phyloP scores from a whole-genome alignment of 92 coral and sea anemone species.

The Epizoanthus stellaris region DNA sequence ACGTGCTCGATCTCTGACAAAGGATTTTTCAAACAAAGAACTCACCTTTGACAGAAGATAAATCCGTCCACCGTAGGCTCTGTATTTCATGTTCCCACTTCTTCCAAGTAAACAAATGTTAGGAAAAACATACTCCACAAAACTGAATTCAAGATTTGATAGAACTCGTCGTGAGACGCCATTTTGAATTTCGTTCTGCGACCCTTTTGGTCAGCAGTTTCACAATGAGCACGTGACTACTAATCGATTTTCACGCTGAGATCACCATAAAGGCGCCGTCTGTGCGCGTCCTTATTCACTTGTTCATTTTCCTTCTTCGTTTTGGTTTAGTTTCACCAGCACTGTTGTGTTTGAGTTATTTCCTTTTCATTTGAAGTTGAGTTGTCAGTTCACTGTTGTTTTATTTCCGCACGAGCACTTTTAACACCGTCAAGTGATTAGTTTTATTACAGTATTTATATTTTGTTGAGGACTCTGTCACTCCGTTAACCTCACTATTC shows the following conservation, averaged over 20 bases:
- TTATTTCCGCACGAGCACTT: background rate
- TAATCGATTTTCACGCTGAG: background rate
- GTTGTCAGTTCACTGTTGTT: background rate
- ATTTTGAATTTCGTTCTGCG: background rate
- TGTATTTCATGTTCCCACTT: background rate
- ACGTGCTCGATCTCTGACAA: slow-evolving; percentile 9
- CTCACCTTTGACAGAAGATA: slow-evolving; percentile 12
- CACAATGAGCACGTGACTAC: background rate
- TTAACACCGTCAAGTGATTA: background rate
- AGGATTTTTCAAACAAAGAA: slow-evolving; percentile 4
- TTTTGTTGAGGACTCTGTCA: background rate
- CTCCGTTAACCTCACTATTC: background rate
- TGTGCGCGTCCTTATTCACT: background rate
- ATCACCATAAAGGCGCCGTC: background rate
- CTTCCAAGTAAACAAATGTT: background rate
- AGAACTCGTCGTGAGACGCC: background rate
- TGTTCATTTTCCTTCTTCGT: too few species aligned
- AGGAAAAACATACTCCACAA: background rate
- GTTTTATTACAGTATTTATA: background rate
- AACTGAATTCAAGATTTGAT: background rate
- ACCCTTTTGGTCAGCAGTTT: slow-evolving; percentile 27
- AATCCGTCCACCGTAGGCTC: slow-evolving; percentile 15
- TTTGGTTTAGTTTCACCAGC: background rate
- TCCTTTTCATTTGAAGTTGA: background rate
- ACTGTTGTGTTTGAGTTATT: background rate